Evolutionary conservation across 2,888 invertebrate genomes (phyloP).

Genomic region (Mimumesa dahlbomi): DNA sequence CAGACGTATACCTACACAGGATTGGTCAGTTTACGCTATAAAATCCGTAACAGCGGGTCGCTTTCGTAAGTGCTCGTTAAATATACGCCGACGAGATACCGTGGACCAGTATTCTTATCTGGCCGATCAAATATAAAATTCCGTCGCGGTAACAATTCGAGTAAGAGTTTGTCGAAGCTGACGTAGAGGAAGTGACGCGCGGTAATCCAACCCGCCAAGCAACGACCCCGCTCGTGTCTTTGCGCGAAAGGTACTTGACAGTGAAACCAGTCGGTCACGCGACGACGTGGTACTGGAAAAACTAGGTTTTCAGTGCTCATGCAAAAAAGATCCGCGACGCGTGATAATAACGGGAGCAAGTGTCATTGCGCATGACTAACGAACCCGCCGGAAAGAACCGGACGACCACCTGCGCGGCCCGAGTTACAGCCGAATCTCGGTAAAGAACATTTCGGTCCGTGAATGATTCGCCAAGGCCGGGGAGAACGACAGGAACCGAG

Average conservation of each 20-base stretch:
- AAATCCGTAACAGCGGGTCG: neutral
- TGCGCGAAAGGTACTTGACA: conserved; percentile 37
- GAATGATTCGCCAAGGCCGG: conserved; percentile 62
- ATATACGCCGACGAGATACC: neutral
- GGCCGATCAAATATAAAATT: too few species aligned
- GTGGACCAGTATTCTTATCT: neutral
- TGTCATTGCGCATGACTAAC: conserved; percentile 47
- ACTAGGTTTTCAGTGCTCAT: conserved; percentile 54
- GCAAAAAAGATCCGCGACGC: conserved; percentile 42
- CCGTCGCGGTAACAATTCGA: too few species aligned
- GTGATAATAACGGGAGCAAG: conserved; percentile 41
- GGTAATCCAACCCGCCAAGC: neutral
- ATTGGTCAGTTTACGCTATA: neutral
- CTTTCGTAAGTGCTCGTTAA: conserved; percentile 1
- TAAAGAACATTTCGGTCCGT: conserved; percentile 47
- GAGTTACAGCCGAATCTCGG: conserved; percentile 35
- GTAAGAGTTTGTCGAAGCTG: too few species aligned
- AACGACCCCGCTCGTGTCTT: neutral
- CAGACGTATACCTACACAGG: too few species aligned
- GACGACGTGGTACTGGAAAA: conserved; percentile 42
- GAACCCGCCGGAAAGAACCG: conserved; percentile 37
- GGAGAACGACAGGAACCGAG: conserved; percentile 31
- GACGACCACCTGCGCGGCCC: conserved; percentile 52
- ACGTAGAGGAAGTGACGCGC: too few species aligned
- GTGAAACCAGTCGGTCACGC: conserved; percentile 47